These are phyloP conservation scores for Cepphus grylle DNA, from an alignment of 2,113 vertebrate genomes.

Conservation along the genomic window DNA sequence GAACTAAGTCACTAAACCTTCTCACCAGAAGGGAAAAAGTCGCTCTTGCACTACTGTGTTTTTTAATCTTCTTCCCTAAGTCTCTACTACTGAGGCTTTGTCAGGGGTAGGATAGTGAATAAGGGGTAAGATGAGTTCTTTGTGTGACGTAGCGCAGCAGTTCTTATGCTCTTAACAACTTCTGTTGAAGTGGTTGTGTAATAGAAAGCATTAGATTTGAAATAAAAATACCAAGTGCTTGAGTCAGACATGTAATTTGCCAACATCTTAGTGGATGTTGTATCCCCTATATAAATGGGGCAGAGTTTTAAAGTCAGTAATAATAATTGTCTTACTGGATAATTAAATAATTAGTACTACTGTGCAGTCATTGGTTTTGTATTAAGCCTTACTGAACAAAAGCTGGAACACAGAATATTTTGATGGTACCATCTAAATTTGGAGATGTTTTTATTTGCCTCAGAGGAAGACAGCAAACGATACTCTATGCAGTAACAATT, in stretches of 20 bases:
- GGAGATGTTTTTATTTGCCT: not conserved
- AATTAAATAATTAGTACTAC: not conserved
- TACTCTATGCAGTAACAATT: not conserved
- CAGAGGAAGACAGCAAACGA: not conserved
- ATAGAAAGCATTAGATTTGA: not conserved
- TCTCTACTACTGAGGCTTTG: not conserved
- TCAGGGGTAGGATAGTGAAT: not conserved
- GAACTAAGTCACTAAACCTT: not conserved
- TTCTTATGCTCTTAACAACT: not conserved
- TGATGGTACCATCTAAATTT: not conserved
- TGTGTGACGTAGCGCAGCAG: not conserved
- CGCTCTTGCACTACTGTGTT: not conserved
- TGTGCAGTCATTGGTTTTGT: not conserved
- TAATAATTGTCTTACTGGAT: not conserved
- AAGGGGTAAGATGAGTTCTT: not conserved
- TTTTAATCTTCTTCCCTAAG: not conserved
- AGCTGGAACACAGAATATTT: not conserved
- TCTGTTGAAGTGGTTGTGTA: not conserved
- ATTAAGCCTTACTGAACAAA: not conserved
- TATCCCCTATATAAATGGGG: not conserved
- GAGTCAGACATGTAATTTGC: not conserved
- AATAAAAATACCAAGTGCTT: not conserved
- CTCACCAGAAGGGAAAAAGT: not conserved
- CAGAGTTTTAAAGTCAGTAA: not conserved
- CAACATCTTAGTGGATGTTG: not conserved